Evolutionary conservation across 1,140 invertebrate species (phyloP), one percentile per base, ranked within the genome.

Genomic region (Cotesia typhae): DNA sequence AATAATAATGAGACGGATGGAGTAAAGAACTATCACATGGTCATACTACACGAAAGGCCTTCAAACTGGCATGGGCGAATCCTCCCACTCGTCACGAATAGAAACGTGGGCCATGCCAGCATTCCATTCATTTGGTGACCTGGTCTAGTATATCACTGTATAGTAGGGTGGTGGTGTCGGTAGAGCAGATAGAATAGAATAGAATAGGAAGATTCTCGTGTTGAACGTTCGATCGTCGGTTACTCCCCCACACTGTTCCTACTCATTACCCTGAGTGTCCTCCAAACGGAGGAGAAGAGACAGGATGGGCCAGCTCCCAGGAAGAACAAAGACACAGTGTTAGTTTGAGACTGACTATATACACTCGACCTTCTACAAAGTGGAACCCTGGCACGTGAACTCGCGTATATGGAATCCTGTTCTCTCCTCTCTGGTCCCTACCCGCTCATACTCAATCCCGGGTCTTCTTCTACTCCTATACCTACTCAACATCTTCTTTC

Each of bases 71-170:
- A 28, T 28, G 61, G 36, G 41, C 41, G 41, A 35, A 10, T 12
- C 72, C 74, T 63, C 60, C 37, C 28, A 64, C 73, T 71, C 74
- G 41, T 47, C 41, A 47, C 41, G 41, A 47, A 28, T 28, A 72
- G 67, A 77, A 73, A 79, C 80, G 81, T 83, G 80, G 80, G 81
- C 75, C 77, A 80, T 80, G 81, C 75, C 77, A 80, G 80, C 80
- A 81, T 83, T 82, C 79, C 81, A 81, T 83, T 83, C 81, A 81
- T 83, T 82, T 83, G 37, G 36, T 51, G 38, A 37, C 28, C 4
- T 12, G 12, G 41, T 47, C 41, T 47, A 7, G 41, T 47, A 47
- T 17, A 17, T 17, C 1, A 17, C 17, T 17, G 17, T 17, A 17
- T 28, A 28, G 28, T 28, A 28, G 28, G 28, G 28, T 28, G 28